Conservation (phyloP, 1,140 invertebrate genomes). For the Caenorhabditis tropicalis region DNA sequence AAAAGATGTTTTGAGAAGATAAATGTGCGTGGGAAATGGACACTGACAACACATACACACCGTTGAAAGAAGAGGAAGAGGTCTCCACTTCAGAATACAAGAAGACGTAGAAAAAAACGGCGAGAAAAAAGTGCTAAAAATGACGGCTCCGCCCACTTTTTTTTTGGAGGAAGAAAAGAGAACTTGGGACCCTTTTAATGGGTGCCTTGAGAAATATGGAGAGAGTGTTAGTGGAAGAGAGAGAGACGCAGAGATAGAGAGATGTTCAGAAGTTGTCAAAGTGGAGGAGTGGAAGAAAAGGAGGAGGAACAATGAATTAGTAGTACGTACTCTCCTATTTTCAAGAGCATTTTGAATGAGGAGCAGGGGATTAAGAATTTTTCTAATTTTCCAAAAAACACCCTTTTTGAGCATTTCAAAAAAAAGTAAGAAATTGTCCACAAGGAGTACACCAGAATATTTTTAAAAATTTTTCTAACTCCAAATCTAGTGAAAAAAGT, state of each 20-base stretch:
- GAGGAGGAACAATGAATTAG: conserved; percentile 40
- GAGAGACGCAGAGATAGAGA: not conserved
- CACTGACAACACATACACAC: no score
- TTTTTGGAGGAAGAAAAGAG: not conserved
- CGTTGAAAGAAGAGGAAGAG: no score
- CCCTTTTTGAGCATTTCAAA: no score
- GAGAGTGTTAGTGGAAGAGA: not conserved
- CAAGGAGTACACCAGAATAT: no score
- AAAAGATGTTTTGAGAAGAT: no score
- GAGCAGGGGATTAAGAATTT: no score
- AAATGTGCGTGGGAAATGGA: no score
- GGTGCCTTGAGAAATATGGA: not conserved
- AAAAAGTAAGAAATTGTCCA: no score
- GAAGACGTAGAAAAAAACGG: not conserved
- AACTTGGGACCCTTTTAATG: conserved; percentile 16
- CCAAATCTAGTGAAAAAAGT: no score
- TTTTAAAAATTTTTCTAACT: no score
- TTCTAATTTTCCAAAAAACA: no score
- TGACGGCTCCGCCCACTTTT: not conserved
- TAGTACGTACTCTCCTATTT: not conserved
- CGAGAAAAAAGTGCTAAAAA: not conserved
- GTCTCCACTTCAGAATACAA: not conserved
- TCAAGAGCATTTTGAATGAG: not conserved
- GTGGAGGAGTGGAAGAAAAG: not conserved
- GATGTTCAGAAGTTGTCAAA: not conserved